A percentile compares a stretch with the other conserved stretches of the same genome.
Evolutionary conservation across 2,888 invertebrate genomes (phyloP).

Genomic region (Andrena chrysosceles): DNA sequence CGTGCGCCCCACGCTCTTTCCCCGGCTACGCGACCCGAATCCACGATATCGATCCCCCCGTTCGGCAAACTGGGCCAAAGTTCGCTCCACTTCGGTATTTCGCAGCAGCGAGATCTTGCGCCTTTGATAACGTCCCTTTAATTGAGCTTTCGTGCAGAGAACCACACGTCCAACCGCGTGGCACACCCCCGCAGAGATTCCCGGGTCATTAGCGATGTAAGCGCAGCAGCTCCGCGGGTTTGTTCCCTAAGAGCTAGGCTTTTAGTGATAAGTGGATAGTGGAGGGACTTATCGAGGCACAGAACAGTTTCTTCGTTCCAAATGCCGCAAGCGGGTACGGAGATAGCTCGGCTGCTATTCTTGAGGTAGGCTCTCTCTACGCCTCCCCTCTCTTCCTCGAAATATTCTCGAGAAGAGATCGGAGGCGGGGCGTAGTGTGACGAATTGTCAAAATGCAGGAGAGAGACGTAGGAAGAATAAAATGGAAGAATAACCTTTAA

Average conservation of each 20-base stretch:
- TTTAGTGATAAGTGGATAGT: neutral
- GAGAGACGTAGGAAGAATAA: no score
- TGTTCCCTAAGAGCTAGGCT: neutral
- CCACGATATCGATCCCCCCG: slow-evolving; percentile 20
- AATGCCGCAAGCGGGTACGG: neutral
- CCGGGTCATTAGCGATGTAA: neutral
- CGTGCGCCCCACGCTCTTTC: no score
- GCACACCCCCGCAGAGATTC: neutral
- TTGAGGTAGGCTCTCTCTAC: neutral
- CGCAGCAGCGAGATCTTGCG: neutral
- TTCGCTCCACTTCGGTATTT: neutral
- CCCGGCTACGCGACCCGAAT: slow-evolving; percentile 7
- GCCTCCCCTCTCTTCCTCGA: no score
- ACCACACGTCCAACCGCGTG: neutral
- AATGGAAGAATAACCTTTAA: no score
- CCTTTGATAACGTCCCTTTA: neutral
- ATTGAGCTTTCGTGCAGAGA: neutral
- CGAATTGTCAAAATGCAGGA: no score
- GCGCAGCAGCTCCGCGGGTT: neutral
- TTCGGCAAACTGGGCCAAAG: slow-evolving; percentile 1
- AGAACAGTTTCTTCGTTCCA: neutral
- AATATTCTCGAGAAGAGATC: no score
- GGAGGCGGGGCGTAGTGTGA: no score
- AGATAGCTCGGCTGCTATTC: neutral
- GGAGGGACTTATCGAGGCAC: neutral